phyloP scores from a whole-genome alignment of 2,888 invertebrate genomes.

The Scelioninae gen. 2 region DNA sequence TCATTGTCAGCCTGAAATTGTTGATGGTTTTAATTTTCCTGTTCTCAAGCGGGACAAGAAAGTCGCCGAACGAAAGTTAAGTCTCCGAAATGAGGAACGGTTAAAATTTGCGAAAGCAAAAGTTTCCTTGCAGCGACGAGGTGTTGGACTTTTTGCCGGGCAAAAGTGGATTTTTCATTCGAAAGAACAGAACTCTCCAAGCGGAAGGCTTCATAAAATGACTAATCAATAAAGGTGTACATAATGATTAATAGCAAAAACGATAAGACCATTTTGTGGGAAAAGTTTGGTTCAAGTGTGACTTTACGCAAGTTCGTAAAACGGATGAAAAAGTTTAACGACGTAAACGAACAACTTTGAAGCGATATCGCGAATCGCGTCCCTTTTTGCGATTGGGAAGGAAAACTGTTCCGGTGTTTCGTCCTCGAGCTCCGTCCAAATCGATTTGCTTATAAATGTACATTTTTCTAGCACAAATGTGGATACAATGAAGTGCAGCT shows the following conservation, averaged over 20 bases:
- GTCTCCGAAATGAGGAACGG: conserved; percentile 19
- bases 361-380: conserved; percentile 16
- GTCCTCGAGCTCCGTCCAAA: conserved; percentile 1
- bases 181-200: conserved; percentile 9
- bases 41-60: conserved; percentile 26
- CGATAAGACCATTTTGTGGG: conserved; percentile 33
- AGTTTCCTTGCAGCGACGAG: conserved; percentile 27
- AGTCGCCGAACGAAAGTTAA: conserved; percentile 25
- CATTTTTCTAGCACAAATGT: not conserved
- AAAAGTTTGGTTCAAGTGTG: conserved; percentile 46
- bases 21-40: conserved; percentile 4
- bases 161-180: conserved; percentile 32
- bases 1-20: no score
- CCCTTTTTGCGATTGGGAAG: conserved; percentile 14
- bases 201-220: conserved; percentile 33
- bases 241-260: conserved; percentile 50
- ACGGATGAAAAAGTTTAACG: conserved; percentile 73
- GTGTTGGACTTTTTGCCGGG: conserved; percentile 26
- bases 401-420: conserved; percentile 15
- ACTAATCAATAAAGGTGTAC: conserved; percentile 44
- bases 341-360: conserved; percentile 66
- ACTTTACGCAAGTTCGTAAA: conserved; percentile 65
- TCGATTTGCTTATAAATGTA: conserved; percentile 29
- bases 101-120: conserved; percentile 39
- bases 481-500: conserved; percentile 24